Base-by-base conservation (phyloP, 2,888 invertebrate genomes). In the Troides helena region DNA sequence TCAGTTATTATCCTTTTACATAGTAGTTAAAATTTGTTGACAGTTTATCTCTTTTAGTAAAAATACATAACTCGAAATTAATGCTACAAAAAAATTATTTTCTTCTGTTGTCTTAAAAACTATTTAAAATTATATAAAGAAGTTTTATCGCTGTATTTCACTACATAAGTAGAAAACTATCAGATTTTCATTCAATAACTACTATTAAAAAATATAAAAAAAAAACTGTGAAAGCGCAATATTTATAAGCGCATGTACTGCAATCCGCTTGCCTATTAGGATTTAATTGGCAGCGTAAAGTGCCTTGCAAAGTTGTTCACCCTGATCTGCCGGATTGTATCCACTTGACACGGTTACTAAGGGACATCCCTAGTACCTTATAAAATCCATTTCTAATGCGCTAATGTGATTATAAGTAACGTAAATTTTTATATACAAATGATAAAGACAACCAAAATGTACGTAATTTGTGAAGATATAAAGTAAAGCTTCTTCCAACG, bases 321-420 rank as follows among this genome's bases (percentile, higher is more conserved):
- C 84, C 80, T 79, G 80, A 80, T 81, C 73, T 75, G 76, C 82
- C 81, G 79, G 80, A 78, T 77, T 71, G 74, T 72, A 75, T 80
- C 77, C 76, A 76, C 75, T 75, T 85, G 80, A 86, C 83, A 83
- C 84, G 83, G 84, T 85, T 80, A 84, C 73, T 73, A 69, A 72
- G 72, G 73, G 66, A 75, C 72, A 78, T 78, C 76, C 74, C 75
- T 72, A 25, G 21, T 30, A 23, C 36, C 53, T 25, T 2, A 1
- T 25, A 25, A n/a, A 65, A 12, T 58, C n/a, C n/a, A 59, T 59
- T 25, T 46, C 18, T 50, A 65, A 65, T 53, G 50, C 59, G 21
- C 17, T 39, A 6, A 10, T 53, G 7, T 10, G 7, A 53, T 58
- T 21, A 58, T 14, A 58, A 3, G 4, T 58, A 58, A 53, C 5